These are phyloP conservation scores for Clarias batrachus DNA, from an alignment of 2,113 vertebrate genomes.

Conservation along the genomic window DNA sequence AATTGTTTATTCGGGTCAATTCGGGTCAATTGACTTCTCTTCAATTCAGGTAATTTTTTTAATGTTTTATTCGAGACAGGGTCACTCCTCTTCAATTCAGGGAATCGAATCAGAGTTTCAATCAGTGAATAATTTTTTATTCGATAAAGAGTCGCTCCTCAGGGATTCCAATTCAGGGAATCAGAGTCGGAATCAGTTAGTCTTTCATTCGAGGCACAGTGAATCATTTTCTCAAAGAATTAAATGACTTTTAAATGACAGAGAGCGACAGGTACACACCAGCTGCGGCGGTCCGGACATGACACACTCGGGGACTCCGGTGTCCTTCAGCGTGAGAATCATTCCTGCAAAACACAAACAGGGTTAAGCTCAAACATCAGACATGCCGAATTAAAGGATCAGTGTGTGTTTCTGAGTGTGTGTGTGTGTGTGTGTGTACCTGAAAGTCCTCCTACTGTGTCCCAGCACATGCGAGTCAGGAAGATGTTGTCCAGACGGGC, in stretches of 20 bases:
- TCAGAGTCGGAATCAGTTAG: no score
- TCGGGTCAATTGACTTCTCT: neutral
- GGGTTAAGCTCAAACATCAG: neutral
- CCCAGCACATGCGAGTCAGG: constrained; percentile 87
- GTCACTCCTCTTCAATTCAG: neutral
- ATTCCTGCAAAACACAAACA: constrained; percentile 73
- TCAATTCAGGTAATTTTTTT: neutral
- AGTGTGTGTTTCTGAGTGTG: neutral
- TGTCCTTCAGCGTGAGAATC: constrained; percentile 87
- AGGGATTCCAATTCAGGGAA: no score
- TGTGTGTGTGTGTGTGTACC: constrained; percentile 65
- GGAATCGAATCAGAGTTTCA: neutral
- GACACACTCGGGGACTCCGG: constrained; percentile 82
- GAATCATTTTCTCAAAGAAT: no score
- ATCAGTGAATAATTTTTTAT: neutral
- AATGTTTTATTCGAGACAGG: fast-evolving
- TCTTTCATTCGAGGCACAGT: no score
- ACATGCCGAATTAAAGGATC: neutral
- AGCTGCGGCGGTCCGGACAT: constrained; percentile 90
- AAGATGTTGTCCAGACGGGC: constrained; percentile 88
- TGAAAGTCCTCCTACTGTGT: constrained; percentile 86
- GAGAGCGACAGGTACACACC: constrained; percentile 71
- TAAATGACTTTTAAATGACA: no score
- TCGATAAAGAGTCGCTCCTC: no score
- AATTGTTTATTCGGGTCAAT: neutral